Conservation (phyloP, 2,888 invertebrate species). For the Tachina fera region DNA sequence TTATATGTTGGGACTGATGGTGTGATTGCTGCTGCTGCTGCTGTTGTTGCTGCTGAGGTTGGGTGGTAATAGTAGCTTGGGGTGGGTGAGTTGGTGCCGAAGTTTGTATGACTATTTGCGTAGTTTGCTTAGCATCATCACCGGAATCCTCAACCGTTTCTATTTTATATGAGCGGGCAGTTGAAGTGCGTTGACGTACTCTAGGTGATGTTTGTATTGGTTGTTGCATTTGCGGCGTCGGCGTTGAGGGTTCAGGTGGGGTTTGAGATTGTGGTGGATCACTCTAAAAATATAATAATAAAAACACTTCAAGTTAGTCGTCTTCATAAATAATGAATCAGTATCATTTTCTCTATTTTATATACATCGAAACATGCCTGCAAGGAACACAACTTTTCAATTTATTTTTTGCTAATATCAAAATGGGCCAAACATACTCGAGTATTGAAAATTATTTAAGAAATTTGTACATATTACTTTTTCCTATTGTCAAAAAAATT, state of each 20-base stretch:
- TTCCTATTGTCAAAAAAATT: no score
- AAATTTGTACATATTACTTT: no score
- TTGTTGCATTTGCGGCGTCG: conserved; percentile 83
- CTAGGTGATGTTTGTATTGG: conserved; percentile 80
- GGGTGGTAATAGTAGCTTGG: conserved; percentile 78
- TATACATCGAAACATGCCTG: no score
- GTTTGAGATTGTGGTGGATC: conserved; percentile 87
- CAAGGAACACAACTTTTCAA: no score
- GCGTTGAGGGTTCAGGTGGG: conserved; percentile 87
- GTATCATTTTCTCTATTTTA: no score
- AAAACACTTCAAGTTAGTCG: no score
- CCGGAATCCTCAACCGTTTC: conserved; percentile 86
- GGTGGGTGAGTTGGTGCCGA: conserved; percentile 78
- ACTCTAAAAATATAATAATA: conserved; percentile 83
- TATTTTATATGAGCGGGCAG: conserved; percentile 84
- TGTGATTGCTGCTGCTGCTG: conserved; percentile 75
- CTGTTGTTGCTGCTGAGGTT: conserved; percentile 74
- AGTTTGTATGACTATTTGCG: conserved; percentile 84
- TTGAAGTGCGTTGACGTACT: conserved; percentile 79
- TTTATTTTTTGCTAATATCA: no score
- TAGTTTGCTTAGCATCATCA: conserved; percentile 84
- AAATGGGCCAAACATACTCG: no score
- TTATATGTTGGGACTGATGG: conserved; percentile 71
- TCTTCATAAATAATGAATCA: no score
- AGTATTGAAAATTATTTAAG: no score